Evolutionary conservation across 2,888 invertebrate species (phyloP).

Genomic region (Cerastoderma edule): DNA sequence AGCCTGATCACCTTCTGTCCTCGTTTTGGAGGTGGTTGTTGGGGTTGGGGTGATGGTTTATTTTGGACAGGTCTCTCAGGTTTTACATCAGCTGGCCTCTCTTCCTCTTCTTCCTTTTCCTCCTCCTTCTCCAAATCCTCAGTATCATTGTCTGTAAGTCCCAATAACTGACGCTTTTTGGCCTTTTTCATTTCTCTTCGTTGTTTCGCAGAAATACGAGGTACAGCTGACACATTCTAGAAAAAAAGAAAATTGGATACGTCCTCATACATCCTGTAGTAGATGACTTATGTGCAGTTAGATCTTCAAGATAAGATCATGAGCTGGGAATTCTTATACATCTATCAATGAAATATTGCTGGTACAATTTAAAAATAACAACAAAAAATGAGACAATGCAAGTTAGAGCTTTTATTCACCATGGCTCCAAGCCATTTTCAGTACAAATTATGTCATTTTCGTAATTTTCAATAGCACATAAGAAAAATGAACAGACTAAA

Average conservation of each 20-base stretch:
- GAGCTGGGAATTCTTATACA: no score
- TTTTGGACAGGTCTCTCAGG: conserved; percentile 29
- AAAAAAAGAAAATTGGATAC: no score
- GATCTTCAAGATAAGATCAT: no score
- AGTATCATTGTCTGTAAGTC: conserved; percentile 16
- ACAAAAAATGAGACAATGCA: no score
- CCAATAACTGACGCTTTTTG: conserved; percentile 56
- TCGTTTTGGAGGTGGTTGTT: conserved; percentile 67
- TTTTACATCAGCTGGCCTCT: conserved; percentile 10
- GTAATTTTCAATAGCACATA: no score
- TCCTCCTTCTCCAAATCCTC: conserved; percentile 71
- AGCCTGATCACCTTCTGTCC: conserved; percentile 72
- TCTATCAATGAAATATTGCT: no score
- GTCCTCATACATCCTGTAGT: no score
- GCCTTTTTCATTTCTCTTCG: conserved; percentile 79
- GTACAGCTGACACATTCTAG: conserved; percentile 15
- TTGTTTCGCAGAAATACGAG: conserved; percentile 80
- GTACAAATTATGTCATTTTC: no score
- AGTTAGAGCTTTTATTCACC: no score
- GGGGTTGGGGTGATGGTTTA: conserved; percentile 37
- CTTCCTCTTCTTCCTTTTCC: conserved; percentile 77
- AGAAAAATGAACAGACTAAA: no score
- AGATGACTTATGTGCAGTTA: not conserved
- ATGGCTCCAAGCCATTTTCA: no score
- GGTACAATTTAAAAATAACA: no score